These are phyloP conservation scores for Phylloscopus whistleri DNA, from an alignment of 2,113 vertebrate species.

Conservation along the genomic window DNA sequence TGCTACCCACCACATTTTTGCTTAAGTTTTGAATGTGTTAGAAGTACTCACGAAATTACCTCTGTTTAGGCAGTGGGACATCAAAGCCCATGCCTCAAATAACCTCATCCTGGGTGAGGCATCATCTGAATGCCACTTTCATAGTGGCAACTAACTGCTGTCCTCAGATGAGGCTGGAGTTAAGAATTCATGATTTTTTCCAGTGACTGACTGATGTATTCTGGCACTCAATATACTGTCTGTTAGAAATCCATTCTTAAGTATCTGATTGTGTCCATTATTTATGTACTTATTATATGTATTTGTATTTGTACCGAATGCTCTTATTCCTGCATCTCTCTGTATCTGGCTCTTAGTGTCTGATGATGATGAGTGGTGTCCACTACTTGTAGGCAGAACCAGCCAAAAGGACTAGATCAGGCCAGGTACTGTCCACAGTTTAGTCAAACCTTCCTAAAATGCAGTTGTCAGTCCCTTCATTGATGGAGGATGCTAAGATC, in stretches of 20 bases:
- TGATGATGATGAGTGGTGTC: background rate
- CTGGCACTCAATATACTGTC: background rate
- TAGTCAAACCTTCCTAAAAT: background rate
- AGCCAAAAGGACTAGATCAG: background rate
- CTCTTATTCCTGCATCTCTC: background rate
- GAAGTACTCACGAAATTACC: background rate
- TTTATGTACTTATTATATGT: background rate
- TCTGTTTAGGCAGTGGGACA: background rate
- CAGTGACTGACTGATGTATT: background rate
- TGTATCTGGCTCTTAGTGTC: background rate
- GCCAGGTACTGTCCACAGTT: background rate
- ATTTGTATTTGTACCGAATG: background rate
- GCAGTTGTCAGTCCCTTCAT: background rate
- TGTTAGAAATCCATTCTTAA: background rate
- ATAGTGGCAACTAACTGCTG: background rate
- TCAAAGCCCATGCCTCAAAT: background rate
- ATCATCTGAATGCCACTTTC: background rate
- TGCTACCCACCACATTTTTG: background rate
- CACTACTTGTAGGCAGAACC: background rate
- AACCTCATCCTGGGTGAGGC: background rate
- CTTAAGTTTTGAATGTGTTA: background rate
- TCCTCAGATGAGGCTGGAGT: background rate
- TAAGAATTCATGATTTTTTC: background rate
- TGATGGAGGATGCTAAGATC: background rate
- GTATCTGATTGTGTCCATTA: background rate